phyloP scores from a whole-genome alignment of 2,888 invertebrate species.

The Pocota personata region DNA sequence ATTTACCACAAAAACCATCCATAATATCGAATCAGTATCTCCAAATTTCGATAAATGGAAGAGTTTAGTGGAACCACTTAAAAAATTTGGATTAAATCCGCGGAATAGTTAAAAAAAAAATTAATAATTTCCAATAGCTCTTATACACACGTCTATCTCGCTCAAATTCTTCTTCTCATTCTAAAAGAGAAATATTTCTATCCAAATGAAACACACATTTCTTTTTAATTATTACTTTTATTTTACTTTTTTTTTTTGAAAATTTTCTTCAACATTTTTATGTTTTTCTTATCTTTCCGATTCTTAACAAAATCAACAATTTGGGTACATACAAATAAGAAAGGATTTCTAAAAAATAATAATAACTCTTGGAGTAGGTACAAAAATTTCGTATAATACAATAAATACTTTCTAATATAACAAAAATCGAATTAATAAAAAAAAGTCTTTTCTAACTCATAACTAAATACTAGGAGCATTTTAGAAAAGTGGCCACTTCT shows the following conservation, averaged over 20 bases:
- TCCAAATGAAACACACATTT: not conserved
- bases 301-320: conserved; percentile 45
- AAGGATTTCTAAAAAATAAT: conserved; percentile 3
- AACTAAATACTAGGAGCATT: not conserved
- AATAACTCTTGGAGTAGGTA: conserved; percentile 20
- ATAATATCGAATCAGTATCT: too few species aligned
- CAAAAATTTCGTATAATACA: conserved; percentile 31
- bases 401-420: conserved; percentile 28
- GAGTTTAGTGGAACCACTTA: too few species aligned
- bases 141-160: too few species aligned
- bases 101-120: too few species aligned
- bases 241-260: conserved; percentile 25
- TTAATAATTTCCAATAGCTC: too few species aligned
- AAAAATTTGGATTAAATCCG: too few species aligned
- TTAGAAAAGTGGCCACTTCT: not conserved
- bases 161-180: too few species aligned
- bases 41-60: too few species aligned
- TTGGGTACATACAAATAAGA: conserved; percentile 19
- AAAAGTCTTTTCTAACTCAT: not conserved
- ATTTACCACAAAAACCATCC: too few species aligned
- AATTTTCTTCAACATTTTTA: conserved; percentile 43
- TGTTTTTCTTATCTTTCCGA: not conserved
- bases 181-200: too few species aligned
- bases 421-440: not conserved
- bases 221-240: conserved; percentile 29